These are phyloP conservation scores for Drosophila kuntzei DNA, from an alignment of 2,888 invertebrate species.

Conservation along the genomic window DNA sequence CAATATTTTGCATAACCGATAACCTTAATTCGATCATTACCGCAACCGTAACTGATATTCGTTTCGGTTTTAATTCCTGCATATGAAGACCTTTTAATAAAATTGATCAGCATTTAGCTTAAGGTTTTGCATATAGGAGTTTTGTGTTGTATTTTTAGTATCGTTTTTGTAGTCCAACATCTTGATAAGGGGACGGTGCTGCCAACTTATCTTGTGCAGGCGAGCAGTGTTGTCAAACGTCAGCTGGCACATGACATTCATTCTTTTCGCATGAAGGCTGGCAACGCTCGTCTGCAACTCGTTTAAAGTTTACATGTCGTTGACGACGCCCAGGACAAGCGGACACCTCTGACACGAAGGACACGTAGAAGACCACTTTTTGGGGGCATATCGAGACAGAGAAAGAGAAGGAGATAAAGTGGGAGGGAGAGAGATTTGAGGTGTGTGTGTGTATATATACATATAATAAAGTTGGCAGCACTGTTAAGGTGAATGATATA, in stretches of 20 bases:
- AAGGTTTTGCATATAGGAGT: background rate
- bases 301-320: slow-evolving; percentile 56
- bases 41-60: too few relatives aligned
- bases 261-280: slow-evolving; percentile 25
- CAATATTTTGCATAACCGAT: too few relatives aligned
- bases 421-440: slow-evolving; percentile 12
- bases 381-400: slow-evolving; percentile 2
- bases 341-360: background rate
- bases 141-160: background rate
- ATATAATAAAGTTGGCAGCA: slow-evolving; percentile 41
- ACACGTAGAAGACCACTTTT: background rate
- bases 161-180: background rate
- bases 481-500: slow-evolving; percentile 74
- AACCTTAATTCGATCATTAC: too few relatives aligned
- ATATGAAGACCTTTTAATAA: too few relatives aligned
- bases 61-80: too few relatives aligned
- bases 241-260: slow-evolving; percentile 40
- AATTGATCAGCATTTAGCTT: background rate
- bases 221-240: slow-evolving; percentile 55
- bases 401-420: too few relatives aligned
- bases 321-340: too few relatives aligned
- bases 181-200: background rate
- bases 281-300: slow-evolving; percentile 40
- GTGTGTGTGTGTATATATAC: slow-evolving; percentile 27
- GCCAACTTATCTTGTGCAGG: slow-evolving; percentile 45